Base-by-base conservation (phyloP, 2,888 invertebrate genomes). In the Philereme vetulata region DNA sequence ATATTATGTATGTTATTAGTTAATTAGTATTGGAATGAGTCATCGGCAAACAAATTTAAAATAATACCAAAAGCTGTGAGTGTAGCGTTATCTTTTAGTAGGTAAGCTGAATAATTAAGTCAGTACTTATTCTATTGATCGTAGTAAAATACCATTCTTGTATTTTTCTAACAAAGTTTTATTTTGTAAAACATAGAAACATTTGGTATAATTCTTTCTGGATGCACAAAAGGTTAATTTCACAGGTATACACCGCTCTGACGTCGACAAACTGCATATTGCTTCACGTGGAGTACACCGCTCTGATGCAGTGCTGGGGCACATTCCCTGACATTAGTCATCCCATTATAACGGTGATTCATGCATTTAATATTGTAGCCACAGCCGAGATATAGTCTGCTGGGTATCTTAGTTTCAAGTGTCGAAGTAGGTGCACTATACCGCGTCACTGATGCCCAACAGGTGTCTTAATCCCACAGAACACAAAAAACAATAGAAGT, bases 201-300 rank as follows among this genome's bases (percentile, higher is more conserved):
- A 45, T 42, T 4, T 40, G 32, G 50, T 51, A 8, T 3, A 7
- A 6, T 49, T 49, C 49, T 9, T 21, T 38, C 11, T 21, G 11
- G 6, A 40, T 42, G 34, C 48, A 60, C 51, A 54, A 51, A 47
- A 64, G 59, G 62, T 65, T 74, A 70, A 74, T 72, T 70, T 75
- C 68, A 48, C 82, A 91, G 91, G 88, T 90, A 55, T 84, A 90
- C 72, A 93, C 93, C 33, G 86, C 91, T 33, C 62, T 88, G 80
- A 93, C 93, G 63, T 79, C 86, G 62, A 93, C 93, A 66, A 92
- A 93, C 77, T 93, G 93, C 77, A 84, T 91, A 73, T 78, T 93
- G 64, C 81, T 93, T 50, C 86, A 87, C 66, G 78, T 93, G 67
- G 89, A 93, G 71, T 93, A 89, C 77, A 84, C 83, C 56, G 79